Base-by-base conservation (phyloP, 2,888 invertebrate genomes). In the Acleris literana region DNA sequence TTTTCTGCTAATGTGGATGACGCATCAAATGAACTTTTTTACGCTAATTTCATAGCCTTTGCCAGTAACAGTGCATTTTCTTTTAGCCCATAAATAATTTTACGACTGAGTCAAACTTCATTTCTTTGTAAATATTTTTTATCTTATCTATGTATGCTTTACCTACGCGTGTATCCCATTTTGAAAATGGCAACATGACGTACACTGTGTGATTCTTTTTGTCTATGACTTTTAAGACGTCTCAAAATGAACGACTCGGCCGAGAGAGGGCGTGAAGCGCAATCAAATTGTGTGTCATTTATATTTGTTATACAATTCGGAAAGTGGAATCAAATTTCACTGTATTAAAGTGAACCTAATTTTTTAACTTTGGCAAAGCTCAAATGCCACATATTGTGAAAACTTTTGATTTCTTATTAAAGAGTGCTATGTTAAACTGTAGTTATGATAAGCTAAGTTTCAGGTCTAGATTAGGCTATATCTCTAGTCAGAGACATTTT, bases 401-500 rank as follows among this genome's bases (percentile, higher is more conserved):
- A 72, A 77, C 77, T 78, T 77, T 77, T 78, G 74, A 75, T 73
- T 81, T 82, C 78, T 80, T 85, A 87, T 85, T 79, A 80, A 85
- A 83, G 89, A 88, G 90, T 90, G 90, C 89, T 91, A 88, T 87
- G 88, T 89, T 87, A 86, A 76, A 76, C 76, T 76, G 79, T 88
- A 88, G 84, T 82, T 76, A 82, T 84, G 83, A 63, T 82, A 82
- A 74, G 72, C 70, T 86, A 86, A 84, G 80, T 78, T 86, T 88
- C 85, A 85, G 83, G 87, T 85, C 70, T 90, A 90, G 88, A 76
- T 81, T 89, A 89, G 85, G 79, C 82, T 84, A 82, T 86, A 90
- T 91, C 90, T 92, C 92, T 92, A 92, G 92, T 92, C 92, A 92
- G 92, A 88, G 92, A 92, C 85, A 82, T 78, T 86, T 86, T 88